Evolutionary conservation across 2,113 vertebrate genomes (phyloP).

Genomic region (Sphyrna mokarran): DNA sequence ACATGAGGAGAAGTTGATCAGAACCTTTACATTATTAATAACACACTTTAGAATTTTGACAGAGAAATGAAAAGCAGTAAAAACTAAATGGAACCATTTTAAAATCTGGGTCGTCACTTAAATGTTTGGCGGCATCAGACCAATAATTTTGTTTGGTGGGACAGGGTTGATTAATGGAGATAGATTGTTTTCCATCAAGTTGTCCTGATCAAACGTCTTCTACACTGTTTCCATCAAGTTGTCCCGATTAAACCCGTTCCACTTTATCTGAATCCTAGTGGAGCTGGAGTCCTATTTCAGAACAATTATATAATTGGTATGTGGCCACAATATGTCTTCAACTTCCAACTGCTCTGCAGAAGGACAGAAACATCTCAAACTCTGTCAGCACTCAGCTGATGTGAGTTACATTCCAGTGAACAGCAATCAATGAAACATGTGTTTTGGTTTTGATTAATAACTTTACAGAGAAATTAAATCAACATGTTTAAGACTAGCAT

Average conservation of each 20-base stretch:
- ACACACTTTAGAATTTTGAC: neutral
- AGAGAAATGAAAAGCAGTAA: neutral
- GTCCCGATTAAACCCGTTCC: neutral
- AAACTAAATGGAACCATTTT: neutral
- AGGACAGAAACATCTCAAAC: neutral
- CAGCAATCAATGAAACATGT: neutral
- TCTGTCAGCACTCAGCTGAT: neutral
- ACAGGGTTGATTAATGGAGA: neutral
- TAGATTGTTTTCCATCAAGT: neutral
- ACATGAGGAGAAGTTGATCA: neutral
- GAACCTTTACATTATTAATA: neutral
- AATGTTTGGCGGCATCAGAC: neutral
- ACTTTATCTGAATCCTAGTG: neutral
- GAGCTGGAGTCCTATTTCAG: neutral
- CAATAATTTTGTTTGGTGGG: neutral
- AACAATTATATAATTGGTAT: neutral
- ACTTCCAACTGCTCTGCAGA: neutral
- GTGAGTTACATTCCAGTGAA: neutral
- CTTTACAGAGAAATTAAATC: neutral
- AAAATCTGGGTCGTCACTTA: neutral
- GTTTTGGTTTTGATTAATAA: neutral
- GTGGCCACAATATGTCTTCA: slow-evolving; percentile 4
- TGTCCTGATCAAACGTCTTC: neutral
- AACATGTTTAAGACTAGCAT: neutral
- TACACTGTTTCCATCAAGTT: neutral